phyloP scores from a whole-genome alignment of 2,888 invertebrate species.

The Byasa hedistus region DNA sequence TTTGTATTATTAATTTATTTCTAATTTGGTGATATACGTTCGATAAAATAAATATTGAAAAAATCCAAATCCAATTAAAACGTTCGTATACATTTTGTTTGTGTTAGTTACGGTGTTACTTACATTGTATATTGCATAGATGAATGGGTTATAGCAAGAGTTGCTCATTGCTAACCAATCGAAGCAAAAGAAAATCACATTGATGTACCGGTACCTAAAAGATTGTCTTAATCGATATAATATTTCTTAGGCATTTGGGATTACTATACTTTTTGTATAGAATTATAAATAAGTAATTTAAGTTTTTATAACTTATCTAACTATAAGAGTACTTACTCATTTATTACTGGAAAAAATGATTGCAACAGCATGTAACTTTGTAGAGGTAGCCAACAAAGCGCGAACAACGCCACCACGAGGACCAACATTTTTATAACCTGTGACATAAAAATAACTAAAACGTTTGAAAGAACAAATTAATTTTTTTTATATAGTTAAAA shows the following conservation, averaged over 20 bases:
- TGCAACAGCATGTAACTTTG: slow-evolving; percentile 87
- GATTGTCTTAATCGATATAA: slow-evolving; percentile 3
- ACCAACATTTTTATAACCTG: slow-evolving; percentile 95
- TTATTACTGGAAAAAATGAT: slow-evolving; percentile 84
- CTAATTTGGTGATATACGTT: neutral
- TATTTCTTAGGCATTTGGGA: neutral
- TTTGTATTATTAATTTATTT: too few species aligned
- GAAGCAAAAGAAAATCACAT: slow-evolving; percentile 91
- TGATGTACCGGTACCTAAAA: slow-evolving; percentile 88
- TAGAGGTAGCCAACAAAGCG: slow-evolving; percentile 90
- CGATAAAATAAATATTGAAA: neutral
- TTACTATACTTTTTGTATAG: too few species aligned
- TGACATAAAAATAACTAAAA: slow-evolving; percentile 26
- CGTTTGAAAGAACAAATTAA: neutral
- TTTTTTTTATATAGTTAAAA: neutral
- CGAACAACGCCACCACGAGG: slow-evolving; percentile 89
- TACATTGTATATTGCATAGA: slow-evolving; percentile 94
- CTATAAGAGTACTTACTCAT: slow-evolving; percentile 77
- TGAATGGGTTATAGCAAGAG: slow-evolving; percentile 94
- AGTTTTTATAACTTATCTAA: neutral
- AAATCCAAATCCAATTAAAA: neutral
- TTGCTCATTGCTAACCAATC: slow-evolving; percentile 95
- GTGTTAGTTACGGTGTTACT: slow-evolving; percentile 58
- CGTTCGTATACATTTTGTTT: too few species aligned
- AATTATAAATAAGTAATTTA: too few species aligned